Conservation (phyloP, 1,140 invertebrate species). For the Rhyzopertha dominica region DNA sequence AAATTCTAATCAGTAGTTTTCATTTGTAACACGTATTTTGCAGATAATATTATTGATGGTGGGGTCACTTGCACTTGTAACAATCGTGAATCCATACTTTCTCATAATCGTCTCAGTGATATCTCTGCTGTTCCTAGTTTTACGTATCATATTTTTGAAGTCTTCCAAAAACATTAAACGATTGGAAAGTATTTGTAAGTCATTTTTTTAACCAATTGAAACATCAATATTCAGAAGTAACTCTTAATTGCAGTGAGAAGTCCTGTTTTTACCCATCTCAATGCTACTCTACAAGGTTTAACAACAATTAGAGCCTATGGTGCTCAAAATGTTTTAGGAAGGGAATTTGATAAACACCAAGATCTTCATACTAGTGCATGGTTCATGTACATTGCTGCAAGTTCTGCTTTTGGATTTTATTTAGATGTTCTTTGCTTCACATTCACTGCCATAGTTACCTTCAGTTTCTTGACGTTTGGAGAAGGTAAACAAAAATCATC, state of each 20-base stretch:
- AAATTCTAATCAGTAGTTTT: neutral
- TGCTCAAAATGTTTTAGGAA: slow-evolving; percentile 63
- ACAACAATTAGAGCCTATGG: slow-evolving; percentile 72
- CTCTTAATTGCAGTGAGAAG: slow-evolving; percentile 55
- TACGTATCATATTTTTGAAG: slow-evolving; percentile 55
- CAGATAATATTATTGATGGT: slow-evolving; percentile 51
- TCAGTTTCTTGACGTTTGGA: slow-evolving; percentile 35
- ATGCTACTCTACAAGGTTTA: slow-evolving; percentile 71
- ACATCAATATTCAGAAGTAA: neutral
- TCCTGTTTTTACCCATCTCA: slow-evolving; percentile 78
- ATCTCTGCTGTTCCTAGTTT: slow-evolving; percentile 50
- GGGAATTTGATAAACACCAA: slow-evolving; percentile 66
- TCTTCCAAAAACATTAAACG: slow-evolving; percentile 61
- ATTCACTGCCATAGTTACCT: slow-evolving; percentile 31
- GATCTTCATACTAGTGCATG: slow-evolving; percentile 60
- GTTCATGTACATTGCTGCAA: slow-evolving; percentile 54
- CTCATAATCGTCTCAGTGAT: slow-evolving; percentile 55
- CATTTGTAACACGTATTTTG: too few relatives aligned
- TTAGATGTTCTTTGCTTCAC: slow-evolving; percentile 32
- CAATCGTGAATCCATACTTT: slow-evolving; percentile 58
- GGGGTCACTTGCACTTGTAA: slow-evolving; percentile 51
- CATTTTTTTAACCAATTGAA: neutral
- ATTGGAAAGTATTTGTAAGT: slow-evolving; percentile 58
- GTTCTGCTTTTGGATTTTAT: slow-evolving; percentile 31
- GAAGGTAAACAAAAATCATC: slow-evolving; percentile 25